Percentiles rank a stretch among this genome's conserved stretches.
Conservation (phyloP, 2,797 vertebrate species). For the Harpagifer antarcticus region DNA sequence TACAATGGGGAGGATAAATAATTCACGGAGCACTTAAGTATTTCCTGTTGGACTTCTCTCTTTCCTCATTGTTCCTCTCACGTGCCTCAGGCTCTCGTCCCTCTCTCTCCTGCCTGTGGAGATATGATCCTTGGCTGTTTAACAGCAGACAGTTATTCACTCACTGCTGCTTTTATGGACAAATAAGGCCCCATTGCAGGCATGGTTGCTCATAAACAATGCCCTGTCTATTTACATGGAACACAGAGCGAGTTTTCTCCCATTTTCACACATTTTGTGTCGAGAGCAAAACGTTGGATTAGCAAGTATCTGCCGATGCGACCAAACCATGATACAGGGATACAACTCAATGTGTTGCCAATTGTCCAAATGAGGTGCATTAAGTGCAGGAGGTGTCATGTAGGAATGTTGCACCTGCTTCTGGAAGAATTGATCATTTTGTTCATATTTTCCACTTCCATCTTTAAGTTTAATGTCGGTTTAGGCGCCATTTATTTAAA, state of each 20-base stretch:
- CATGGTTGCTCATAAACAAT: constrained; percentile 36
- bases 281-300: neutral
- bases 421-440: no score
- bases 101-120: constrained; percentile 50
- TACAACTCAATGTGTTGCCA: no score
- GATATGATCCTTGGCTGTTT: constrained; percentile 41
- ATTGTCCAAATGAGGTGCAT: no score
- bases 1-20: constrained; percentile 69
- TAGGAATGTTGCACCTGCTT: no score
- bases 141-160: constrained; percentile 46
- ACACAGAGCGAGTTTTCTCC: neutral
- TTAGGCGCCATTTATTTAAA: no score
- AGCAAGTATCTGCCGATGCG: no score
- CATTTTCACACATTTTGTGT: constrained; percentile 5
- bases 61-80: constrained; percentile 48
- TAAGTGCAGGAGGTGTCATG: no score
- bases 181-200: constrained; percentile 20
- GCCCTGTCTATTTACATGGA: constrained; percentile 30
- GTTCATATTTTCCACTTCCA: no score
- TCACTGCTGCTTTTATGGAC: constrained; percentile 44
- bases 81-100: constrained; percentile 44
- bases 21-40: constrained; percentile 70
- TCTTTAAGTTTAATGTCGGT: no score
- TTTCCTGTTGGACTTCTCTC: constrained; percentile 68
- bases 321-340: no score